Percentiles rank a stretch among this genome's conserved stretches.
Evolutionary conservation across 64 coral and sea anemone genomes (phyloP).

Genomic region (Pocillopora damicornis): DNA sequence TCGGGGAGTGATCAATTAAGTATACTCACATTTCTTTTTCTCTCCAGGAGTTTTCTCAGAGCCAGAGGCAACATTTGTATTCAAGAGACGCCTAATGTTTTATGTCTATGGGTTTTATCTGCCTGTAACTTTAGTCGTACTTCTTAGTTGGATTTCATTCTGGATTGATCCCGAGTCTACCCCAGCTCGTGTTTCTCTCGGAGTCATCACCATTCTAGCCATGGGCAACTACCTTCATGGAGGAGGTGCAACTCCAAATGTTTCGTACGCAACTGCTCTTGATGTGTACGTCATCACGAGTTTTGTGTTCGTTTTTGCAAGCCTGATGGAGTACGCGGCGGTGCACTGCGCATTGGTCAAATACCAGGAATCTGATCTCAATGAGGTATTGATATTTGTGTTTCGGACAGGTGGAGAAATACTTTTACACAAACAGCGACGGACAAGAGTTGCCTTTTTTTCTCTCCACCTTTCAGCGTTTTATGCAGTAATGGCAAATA

Average conservation of each 20-base stretch:
- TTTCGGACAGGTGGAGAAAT: not conserved
- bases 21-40: not conserved
- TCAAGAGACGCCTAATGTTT: conserved; percentile 58
- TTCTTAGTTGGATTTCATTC: conserved; percentile 64
- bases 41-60: conserved; percentile 57
- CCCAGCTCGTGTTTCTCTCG: conserved; percentile 56
- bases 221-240: conserved; percentile 57
- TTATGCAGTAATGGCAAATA: too few species aligned
- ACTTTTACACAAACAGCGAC: not conserved
- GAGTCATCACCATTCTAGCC: conserved; percentile 61
- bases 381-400: conserved; percentile 14
- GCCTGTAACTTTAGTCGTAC: conserved; percentile 26
- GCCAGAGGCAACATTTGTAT: conserved; percentile 39
- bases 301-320: conserved; percentile 66
- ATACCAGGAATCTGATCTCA: conserved; percentile 38
- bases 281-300: conserved; percentile 61
- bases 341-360: conserved; percentile 52
- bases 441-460: too few species aligned
- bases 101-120: conserved; percentile 57
- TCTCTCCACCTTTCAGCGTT: too few species aligned
- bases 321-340: conserved; percentile 58
- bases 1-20: too few species aligned
- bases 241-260: conserved; percentile 40
- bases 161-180: conserved; percentile 67
- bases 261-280: conserved; percentile 61